Base-by-base conservation (phyloP, 2,113 vertebrate genomes). In the Siniperca knerii region DNA sequence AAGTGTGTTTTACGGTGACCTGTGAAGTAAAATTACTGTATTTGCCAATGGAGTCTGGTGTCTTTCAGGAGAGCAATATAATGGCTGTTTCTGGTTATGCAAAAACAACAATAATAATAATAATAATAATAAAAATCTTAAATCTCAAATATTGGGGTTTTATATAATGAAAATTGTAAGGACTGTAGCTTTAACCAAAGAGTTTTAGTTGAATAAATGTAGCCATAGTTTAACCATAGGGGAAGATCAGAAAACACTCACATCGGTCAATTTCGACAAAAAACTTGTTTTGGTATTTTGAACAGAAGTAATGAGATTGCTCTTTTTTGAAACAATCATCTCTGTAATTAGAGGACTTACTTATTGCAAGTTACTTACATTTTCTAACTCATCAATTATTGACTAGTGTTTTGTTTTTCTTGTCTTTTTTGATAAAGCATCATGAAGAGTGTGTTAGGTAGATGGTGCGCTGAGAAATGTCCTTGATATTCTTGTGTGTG, bases 401-500 rank as follows among this genome's bases (percentile, higher is more conserved):
- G 8, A 70, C 33, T 16, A 15, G 44, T 75, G 62, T 44, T 13
- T 35, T 42, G 25, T 50, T 76, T 72, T 62, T 4, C 21, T 44
- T 25, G 29, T 52, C 42, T 48, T 9, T 71, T 82, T 40, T 50
- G 21, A 69, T 33, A n/a, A 62, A 70, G 33, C 2, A 4, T 6
- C 11, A 16, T 21, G 48, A 20, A 16, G 67, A 70, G 12, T 42
- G 50, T 58, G n/a, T 29, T 6, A 25, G 69, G 57, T 33, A 0
- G n/a, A 2, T 21, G 52, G 2, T 23, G 58, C 48, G 33, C 29
- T 16, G 46, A 67, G 29, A 50, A 57, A 79, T 8, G 67, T 79
- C 61, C 70, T 82, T 85, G 68, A 74, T 69, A 67, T 80, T 18
- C 16, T 7, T 11, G 7, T 10, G 4, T 29, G 29, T 62, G 44